Evolutionary conservation across 2,113 vertebrate species (phyloP), one percentile per base, ranked within the genome.

Genomic region (Semnornis frantzii): DNA sequence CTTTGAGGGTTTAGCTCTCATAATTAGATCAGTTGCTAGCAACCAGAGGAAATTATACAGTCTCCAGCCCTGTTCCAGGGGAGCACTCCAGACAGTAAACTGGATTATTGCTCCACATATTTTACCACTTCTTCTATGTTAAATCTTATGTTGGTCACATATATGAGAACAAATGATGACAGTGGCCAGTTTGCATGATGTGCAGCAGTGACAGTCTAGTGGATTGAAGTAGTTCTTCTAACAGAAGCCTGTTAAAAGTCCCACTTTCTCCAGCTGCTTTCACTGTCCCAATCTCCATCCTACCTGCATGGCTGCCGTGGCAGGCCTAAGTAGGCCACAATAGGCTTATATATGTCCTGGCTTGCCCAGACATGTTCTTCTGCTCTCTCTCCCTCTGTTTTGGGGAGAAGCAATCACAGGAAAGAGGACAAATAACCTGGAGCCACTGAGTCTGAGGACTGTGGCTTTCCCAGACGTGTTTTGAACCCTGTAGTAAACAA

Each of bases 161-260:
- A 13, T 1, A 39, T 15, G 11, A 4, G 15, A 71, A n/a, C 15
- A 64, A 74, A 93, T 57, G 12, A 33, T 59, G 34, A 33, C 15
- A 64, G 11, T 9, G 34, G 5, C 3, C 0, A 30, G 28, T 54
- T 54, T 75, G 4, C 33, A 20, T 5, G 0, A 72, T 15, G 15
- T 68, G 15, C 15, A 44, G 12, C 31, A 30, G 37, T 42, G 48
- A 37, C 52, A 55, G 15, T 5, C 4, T 33, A 42, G 10, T 28
- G 16, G 66, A 55, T 12, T 8, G 52, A 13, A 58, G 12, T 11
- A 62, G 12, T 12, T 11, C 8, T 25, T 11, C 16, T 8, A 34
- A 10, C 7, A 89, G 50, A 73, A 24, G 2, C 2, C 17, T 31
- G 4, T 25, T 34, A 31, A 55, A 77, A 73, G 8, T 1, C 5